Percentiles rank a stretch among this genome's conserved stretches.
Conservation (phyloP, 2,797 vertebrate species). For the Sitta carolinensis region DNA sequence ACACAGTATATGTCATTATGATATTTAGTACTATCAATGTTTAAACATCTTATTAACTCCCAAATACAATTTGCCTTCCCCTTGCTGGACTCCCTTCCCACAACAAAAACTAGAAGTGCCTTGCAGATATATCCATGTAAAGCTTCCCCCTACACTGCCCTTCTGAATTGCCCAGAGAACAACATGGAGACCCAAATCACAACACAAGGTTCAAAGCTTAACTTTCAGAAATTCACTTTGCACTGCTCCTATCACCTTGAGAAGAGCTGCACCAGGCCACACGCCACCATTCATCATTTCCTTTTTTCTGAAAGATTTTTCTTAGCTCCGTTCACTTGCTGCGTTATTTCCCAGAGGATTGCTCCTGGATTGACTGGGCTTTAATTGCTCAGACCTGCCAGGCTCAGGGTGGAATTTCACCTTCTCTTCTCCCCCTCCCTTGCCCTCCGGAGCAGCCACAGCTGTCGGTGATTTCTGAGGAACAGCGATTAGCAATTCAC, state of each 20-base stretch:
- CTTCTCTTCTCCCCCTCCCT: neutral
- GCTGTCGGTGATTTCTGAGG: neutral
- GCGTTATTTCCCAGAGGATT: slow-evolving; percentile 54
- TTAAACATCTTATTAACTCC: neutral
- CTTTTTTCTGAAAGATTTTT: slow-evolving; percentile 32
- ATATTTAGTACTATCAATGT: neutral
- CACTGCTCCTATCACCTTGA: neutral
- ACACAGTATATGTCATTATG: neutral
- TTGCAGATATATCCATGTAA: neutral
- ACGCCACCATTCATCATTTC: slow-evolving; percentile 30
- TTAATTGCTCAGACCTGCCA: slow-evolving; percentile 36
- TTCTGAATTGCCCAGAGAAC: neutral
- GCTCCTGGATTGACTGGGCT: slow-evolving; percentile 56
- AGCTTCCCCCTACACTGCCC: neutral
- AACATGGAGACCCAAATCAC: neutral
- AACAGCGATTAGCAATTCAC: neutral
- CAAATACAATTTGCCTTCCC: neutral
- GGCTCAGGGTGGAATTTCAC: slow-evolving; percentile 38
- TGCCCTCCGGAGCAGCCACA: neutral
- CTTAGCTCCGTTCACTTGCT: neutral
- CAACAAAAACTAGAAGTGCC: neutral
- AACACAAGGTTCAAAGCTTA: neutral
- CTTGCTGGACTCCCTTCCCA: neutral
- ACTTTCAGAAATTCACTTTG: slow-evolving; percentile 23
- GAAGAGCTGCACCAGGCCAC: neutral